phyloP scores from a whole-genome alignment of 2,113 vertebrate species.

The Oncorhynchus kisutch region DNA sequence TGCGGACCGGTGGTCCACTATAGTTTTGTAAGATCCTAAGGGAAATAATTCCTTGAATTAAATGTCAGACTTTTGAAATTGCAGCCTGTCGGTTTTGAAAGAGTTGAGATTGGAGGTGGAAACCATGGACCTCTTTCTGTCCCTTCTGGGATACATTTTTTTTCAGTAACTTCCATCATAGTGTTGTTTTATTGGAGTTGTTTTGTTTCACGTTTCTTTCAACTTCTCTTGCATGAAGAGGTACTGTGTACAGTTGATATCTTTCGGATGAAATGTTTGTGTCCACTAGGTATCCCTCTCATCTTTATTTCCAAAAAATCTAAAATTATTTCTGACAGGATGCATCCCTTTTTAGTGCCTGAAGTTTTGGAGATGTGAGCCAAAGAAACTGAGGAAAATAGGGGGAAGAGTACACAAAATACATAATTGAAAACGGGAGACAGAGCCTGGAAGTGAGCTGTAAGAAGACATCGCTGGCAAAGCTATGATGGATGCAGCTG shows the following conservation, averaged over 20 bases:
- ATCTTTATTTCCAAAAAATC: constrained; percentile 5
- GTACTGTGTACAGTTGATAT: neutral
- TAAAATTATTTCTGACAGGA: constrained; percentile 27
- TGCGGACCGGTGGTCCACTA: neutral
- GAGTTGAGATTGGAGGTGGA: neutral
- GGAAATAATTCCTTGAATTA: constrained; percentile 5
- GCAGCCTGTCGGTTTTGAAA: too few relatives aligned
- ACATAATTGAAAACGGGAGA: constrained; percentile 13
- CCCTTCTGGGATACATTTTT: neutral
- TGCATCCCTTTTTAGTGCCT: constrained; percentile 6
- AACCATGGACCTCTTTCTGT: constrained; percentile 4
- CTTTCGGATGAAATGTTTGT: constrained; percentile 15
- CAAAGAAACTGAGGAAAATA: constrained; percentile 9
- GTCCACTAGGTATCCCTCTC: constrained; percentile 10
- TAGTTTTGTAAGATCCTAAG: neutral
- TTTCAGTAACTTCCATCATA: too few relatives aligned
- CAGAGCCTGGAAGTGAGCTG: constrained; percentile 14
- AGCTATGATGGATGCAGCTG: constrained; percentile 58
- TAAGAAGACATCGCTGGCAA: constrained; percentile 29
- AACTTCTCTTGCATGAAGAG: constrained; percentile 21
- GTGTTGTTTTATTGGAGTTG: neutral
- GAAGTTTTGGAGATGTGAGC: constrained; percentile 4
- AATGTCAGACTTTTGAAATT: too few relatives aligned
- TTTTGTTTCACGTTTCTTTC: constrained; percentile 23
- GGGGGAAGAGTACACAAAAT: constrained; percentile 9